Evolutionary conservation across 2,797 vertebrate genomes (phyloP).

Genomic region (Gallinago nigripennis): DNA sequence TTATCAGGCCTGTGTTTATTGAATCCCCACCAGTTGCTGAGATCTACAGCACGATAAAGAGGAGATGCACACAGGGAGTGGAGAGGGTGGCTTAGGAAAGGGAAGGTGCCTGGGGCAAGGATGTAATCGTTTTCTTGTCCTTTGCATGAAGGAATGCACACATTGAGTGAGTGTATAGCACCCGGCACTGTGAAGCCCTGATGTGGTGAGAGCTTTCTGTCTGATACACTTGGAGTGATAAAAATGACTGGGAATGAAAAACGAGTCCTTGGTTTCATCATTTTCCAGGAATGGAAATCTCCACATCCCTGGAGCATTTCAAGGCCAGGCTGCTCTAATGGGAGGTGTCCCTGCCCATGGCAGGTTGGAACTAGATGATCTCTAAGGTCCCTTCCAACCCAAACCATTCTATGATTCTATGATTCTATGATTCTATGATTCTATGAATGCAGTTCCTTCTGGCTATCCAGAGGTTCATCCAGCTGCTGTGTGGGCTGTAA

Average conservation of each 20-base stretch:
- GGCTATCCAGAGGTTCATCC: neutral
- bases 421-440: too few species aligned
- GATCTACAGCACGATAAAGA: constrained; percentile 12
- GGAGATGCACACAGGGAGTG: neutral
- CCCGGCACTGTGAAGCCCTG: neutral
- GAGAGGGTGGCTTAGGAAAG: constrained; percentile 17
- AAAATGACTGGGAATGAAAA: constrained; percentile 39
- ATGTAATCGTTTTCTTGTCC: constrained; percentile 31
- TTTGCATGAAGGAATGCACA: neutral
- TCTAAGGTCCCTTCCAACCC: too few species aligned
- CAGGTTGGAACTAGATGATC: too few species aligned
- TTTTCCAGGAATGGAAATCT: constrained; percentile 24
- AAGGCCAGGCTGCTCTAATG: too few species aligned
- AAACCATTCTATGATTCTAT: too few species aligned
- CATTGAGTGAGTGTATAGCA: neutral
- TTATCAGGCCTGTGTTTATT: constrained; percentile 30
- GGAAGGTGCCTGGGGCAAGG: constrained; percentile 13
- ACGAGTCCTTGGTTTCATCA: constrained; percentile 37
- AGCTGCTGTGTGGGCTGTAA: neutral
- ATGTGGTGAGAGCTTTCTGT: constrained; percentile 14
- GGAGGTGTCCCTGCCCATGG: too few species aligned
- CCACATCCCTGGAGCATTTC: too few species aligned
- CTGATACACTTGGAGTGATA: neutral
- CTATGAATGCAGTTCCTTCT: neutral
- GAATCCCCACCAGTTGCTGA: neutral